Evolutionary conservation across 2,888 invertebrate species (phyloP).

Genomic region (Athrips mouffetella): DNA sequence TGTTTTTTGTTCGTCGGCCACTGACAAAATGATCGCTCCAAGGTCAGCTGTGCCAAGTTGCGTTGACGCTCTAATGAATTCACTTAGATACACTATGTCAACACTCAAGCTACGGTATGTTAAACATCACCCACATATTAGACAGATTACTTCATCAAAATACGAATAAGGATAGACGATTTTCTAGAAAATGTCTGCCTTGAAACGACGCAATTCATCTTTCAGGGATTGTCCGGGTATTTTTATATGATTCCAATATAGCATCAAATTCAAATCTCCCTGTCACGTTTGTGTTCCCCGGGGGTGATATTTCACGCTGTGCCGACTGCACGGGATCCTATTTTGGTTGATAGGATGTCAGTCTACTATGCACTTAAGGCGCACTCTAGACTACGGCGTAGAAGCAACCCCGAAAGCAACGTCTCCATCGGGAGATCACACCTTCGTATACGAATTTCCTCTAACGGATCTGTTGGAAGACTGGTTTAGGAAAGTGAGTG

Average conservation of each 20-base stretch:
- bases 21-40: slow-evolving; percentile 20
- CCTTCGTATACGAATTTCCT: slow-evolving; percentile 46
- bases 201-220: slow-evolving; percentile 4
- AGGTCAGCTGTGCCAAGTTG: slow-evolving; percentile 27
- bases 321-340: slow-evolving; percentile 36
- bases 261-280: slow-evolving; percentile 12
- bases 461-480: slow-evolving; percentile 52
- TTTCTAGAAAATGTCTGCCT: background rate
- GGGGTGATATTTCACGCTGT: slow-evolving; percentile 29
- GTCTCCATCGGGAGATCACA: slow-evolving; percentile 52
- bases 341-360: slow-evolving; percentile 45
- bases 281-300: slow-evolving; percentile 13
- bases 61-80: slow-evolving; percentile 39
- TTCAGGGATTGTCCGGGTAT: slow-evolving; percentile 3
- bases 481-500: slow-evolving; percentile 38
- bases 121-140: slow-evolving; percentile 16
- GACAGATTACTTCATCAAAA: slow-evolving; percentile 29
- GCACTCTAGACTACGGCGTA: slow-evolving; percentile 38
- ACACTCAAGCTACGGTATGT: background rate
- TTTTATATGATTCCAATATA: slow-evolving; percentile 10
- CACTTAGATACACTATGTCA: slow-evolving; percentile 9
- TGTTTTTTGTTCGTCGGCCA: background rate
- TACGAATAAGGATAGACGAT: background rate
- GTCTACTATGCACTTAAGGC: slow-evolving; percentile 45
- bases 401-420: slow-evolving; percentile 33